Evolutionary conservation across 2,888 invertebrate genomes (phyloP), one percentile per base, ranked within the genome.

Genomic region (Lepetodrilus schrolli): DNA sequence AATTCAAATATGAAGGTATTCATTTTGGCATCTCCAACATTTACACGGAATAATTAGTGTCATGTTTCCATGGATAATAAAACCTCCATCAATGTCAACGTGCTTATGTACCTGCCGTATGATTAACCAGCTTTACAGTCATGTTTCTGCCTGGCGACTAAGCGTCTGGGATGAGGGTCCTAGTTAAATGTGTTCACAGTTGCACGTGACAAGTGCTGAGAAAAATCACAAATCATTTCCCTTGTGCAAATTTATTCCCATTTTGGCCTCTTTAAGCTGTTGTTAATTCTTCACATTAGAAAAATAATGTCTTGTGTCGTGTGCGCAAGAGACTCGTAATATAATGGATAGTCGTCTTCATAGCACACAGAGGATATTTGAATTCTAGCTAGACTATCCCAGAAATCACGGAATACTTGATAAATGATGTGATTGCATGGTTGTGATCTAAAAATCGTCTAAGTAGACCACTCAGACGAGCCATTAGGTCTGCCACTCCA

Each of bases 201-300:
- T 68, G 43, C 43, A 68, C 43, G 30, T 68, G 68, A 68, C 68
- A 68, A 30, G 23, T 30, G 23, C 17, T 3, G 68, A 21, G n/a
- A 26, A n/a, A 20, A 47, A 68, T 47, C 68, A 13, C 38, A 20
- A 47, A 68, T 68, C 68, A 68, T 47, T 68, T 68, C 68, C 38
- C 43, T 43, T 43, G 43, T 68, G 26, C 43, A 68, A 38, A 68
- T 68, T 38, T 68, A 68, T 68, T 68, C 47, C 26, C 38, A 43
- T 47, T 47, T 23, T 47, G n/a, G 21, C 47, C 47, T 47, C 68
- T 47, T 47, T 47, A 68, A 23, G 43, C 47, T 68, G n/a, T 23
- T 38, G 5, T 47, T 68, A 30, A 68, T 68, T 68, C 26, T 43
- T 68, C 43, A 68, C 20, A 68, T 68, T 47, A 7, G 43, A 8